Base-by-base conservation (phyloP, 2,797 vertebrate genomes). In the Anableps anableps region DNA sequence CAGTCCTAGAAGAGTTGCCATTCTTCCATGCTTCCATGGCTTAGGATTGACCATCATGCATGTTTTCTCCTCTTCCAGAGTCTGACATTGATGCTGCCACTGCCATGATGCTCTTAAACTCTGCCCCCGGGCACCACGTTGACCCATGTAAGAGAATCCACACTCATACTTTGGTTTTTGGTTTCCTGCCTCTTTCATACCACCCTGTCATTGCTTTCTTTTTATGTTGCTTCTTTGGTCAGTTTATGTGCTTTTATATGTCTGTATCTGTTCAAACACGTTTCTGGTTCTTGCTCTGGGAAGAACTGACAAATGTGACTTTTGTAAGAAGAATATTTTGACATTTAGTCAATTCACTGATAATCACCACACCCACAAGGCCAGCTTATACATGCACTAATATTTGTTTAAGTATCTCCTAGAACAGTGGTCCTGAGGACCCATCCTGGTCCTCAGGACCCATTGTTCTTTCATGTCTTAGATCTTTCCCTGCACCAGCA, bases 91-190 rank as follows among this genome's bases (percentile, higher is more conserved):
- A 99, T 94, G 99, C 99, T 96, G 99, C 98, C 97, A 97, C 98
- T 95, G 98, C 99, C 91, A 99, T 99, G 99, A 99, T 99, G 97
- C 97, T 99, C 94, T 97, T 99, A 97, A 99, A 99, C 96, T 98
- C 97, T 95, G 98, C 99, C 93, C 97, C 98, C 85, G 97, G 98
- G 94, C 97, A 99, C 96, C 97, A 97, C 93, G 97, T 97, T 95
- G 94, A 98, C 95, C 96, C 97, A 95, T 98, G 98, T 99, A 99
- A 99, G 98, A 96, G 86, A 92, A 90, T 85, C 82, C 88, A 91
- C 88, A 76, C 83, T 87, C 36, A 74, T 74, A 85, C 79, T 78
- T 72, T 74, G 81, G 74, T 73, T 88, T 50, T 90, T 48, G 86
- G 82, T 90, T 38, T 87, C 79, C 80, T 50, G 5, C 76, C 84